Percentiles rank a stretch among this genome's conserved stretches.
Evolutionary conservation across 30 jellyfish, hydroid and myxozoan genomes (phyloP).

Genomic region (Kudoa iwatai): DNA sequence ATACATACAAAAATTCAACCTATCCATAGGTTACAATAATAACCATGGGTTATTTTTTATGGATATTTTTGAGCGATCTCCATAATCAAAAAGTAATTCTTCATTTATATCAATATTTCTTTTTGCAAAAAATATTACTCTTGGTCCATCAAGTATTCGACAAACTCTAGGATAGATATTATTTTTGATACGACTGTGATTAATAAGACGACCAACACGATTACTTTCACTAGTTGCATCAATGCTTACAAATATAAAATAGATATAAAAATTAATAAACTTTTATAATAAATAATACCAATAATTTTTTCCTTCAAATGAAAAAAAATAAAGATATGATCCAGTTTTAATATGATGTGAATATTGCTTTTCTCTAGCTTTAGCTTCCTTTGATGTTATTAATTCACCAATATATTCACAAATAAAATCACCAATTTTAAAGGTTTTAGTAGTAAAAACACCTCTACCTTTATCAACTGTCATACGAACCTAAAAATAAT

Average conservation of each 20-base stretch:
- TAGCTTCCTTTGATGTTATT: conserved; percentile 12
- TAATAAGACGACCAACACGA: conserved; percentile 66
- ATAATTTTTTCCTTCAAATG: conserved; percentile 18
- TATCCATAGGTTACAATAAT: conserved; percentile 3
- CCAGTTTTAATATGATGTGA: conserved; percentile 23
- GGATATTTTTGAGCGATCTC: conserved; percentile 45
- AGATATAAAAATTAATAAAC: background rate
- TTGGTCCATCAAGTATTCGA: conserved; percentile 26
- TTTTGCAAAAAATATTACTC: conserved; percentile 29
- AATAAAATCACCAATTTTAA: conserved; percentile 30
- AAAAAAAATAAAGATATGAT: conserved; percentile 47
- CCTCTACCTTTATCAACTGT: conserved; percentile 79
- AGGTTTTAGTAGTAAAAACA: conserved; percentile 15
- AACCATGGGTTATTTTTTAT: conserved; percentile 74
- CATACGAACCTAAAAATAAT: conserved; percentile 19
- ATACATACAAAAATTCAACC: no score
- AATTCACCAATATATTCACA: conserved; percentile 81
- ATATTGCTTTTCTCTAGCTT: conserved; percentile 14
- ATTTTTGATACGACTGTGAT: conserved; percentile 36
- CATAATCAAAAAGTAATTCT: conserved; percentile 65
- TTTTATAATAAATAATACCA: conserved; percentile 17
- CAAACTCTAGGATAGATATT: conserved; percentile 27
- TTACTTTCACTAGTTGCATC: conserved; percentile 66
- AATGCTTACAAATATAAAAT: conserved; percentile 8
- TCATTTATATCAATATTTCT: conserved; percentile 21